Percentiles rank a stretch among this genome's conserved stretches.
phyloP scores from a whole-genome alignment of 2,888 invertebrate species.

The Meliscaeva auricollis region DNA sequence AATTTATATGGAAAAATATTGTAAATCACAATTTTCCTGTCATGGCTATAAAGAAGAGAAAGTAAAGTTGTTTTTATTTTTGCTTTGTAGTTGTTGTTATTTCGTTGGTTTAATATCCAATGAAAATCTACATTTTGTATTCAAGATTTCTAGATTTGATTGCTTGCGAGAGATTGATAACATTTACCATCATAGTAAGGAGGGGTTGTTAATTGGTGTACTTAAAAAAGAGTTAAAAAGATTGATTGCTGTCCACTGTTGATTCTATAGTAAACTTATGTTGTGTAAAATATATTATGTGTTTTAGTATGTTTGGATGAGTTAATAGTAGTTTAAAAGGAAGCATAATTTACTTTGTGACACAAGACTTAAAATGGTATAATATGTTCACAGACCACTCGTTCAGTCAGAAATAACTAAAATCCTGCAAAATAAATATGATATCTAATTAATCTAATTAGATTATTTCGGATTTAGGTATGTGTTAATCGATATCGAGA shows the following conservation, averaged over 20 bases:
- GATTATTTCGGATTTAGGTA: too few relatives aligned
- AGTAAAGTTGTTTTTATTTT: conserved; percentile 4
- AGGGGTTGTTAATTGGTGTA: neutral
- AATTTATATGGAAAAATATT: conserved; percentile 22
- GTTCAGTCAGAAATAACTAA: too few relatives aligned
- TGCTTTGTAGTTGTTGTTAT: neutral
- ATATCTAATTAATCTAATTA: too few relatives aligned
- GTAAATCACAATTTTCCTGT: conserved; percentile 32
- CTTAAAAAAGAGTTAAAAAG: neutral
- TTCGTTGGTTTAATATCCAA: neutral
- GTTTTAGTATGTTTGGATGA: too few relatives aligned
- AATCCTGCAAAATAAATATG: too few relatives aligned
- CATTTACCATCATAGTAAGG: neutral
- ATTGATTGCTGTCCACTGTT: neutral
- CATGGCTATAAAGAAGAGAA: neutral
- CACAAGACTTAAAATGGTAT: too few relatives aligned
- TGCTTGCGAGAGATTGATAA: neutral
- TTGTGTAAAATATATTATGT: too few relatives aligned
- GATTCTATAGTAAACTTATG: neutral
- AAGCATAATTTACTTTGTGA: too few relatives aligned
- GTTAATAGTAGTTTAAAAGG: too few relatives aligned
- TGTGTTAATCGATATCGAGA: too few relatives aligned
- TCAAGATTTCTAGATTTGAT: conserved; percentile 1
- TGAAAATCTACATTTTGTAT: neutral
- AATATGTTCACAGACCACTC: too few relatives aligned